Base-by-base conservation (phyloP, 2,113 vertebrate species). In the Camelus bactrianus region DNA sequence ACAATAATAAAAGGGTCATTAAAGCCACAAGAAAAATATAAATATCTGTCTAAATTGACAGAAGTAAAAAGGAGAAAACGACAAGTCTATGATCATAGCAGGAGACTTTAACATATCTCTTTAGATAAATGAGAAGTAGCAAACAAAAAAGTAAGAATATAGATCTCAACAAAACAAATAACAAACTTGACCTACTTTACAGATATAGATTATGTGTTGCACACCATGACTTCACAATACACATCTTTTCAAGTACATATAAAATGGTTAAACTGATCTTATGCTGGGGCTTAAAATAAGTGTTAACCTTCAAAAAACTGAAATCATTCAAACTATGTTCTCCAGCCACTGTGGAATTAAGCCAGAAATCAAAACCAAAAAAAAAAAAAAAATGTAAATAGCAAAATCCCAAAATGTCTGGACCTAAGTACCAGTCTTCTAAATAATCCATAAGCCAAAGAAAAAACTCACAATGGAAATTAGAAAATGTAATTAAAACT, bases 401-500 rank as follows among this genome's bases (percentile, higher is more conserved):
- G 32, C 8, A n/a, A 91, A 91, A 65, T 60, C 15, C 20, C n/a
- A 84, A 91, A 32, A 86, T 72, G 42, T 28, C 10, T 70, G 62
- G 5, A 91, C 84, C 24, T 69, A 79, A 79, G 42, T 54, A 86
- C 81, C 67, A 58, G 79, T 52, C 42, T 85, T 56, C 48, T 70
- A 50, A 86, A 77, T 67, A 79, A 52, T 73, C 58, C 20, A 70
- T 4, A 11, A 26, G 42, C 79, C 52, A 85, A 85, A 91, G n/a
- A 77, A 85, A n/a, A n/a, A 91, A 91, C 52, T 80, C 46, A 86
- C 22, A 86, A 50, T 32, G 26, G 20, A 58, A 87, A 92, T 32
- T 8, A 73, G 56, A 92, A 92, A 88, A 67, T 87, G 80, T 58
- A 82, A 82, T n/a, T 32, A 87, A 87, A 92, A 81, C 89, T 58